Evolutionary conservation across 2,113 vertebrate genomes (phyloP).

Genomic region (Notechis scutatus): DNA sequence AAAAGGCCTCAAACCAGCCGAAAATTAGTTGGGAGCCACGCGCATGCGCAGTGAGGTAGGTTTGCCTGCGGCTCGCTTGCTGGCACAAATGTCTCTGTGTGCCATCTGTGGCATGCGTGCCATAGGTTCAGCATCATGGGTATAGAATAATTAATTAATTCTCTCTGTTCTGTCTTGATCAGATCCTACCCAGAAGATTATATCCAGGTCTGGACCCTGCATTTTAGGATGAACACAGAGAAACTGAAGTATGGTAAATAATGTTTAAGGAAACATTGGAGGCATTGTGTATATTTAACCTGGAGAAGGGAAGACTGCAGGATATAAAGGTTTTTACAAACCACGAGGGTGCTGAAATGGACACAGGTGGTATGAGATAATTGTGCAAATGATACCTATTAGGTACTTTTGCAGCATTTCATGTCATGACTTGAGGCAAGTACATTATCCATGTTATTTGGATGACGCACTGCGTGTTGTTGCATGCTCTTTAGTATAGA

Average conservation of each 20-base stretch:
- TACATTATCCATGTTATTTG: neutral
- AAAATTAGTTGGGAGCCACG: too few species aligned
- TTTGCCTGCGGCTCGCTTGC: too few species aligned
- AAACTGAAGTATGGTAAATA: neutral
- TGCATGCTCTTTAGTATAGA: neutral
- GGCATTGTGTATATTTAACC: neutral
- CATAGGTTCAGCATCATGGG: too few species aligned
- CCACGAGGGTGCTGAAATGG: neutral
- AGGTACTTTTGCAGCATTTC: neutral
- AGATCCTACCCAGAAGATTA: neutral
- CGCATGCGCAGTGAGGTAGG: too few species aligned
- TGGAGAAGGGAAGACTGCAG: neutral
- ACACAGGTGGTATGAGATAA: neutral
- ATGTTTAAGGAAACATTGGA: neutral
- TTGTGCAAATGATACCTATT: neutral
- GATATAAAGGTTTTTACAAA: neutral
- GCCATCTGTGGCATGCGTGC: too few species aligned
- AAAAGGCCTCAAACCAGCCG: too few species aligned
- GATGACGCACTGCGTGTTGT: neutral
- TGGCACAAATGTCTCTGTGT: too few species aligned
- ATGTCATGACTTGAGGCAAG: neutral
- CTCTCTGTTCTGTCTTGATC: neutral
- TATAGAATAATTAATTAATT: neutral
- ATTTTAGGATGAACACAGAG: neutral
- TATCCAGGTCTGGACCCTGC: neutral